Base-by-base conservation (phyloP, 2,888 invertebrate genomes). In the Nysson spinosus region DNA sequence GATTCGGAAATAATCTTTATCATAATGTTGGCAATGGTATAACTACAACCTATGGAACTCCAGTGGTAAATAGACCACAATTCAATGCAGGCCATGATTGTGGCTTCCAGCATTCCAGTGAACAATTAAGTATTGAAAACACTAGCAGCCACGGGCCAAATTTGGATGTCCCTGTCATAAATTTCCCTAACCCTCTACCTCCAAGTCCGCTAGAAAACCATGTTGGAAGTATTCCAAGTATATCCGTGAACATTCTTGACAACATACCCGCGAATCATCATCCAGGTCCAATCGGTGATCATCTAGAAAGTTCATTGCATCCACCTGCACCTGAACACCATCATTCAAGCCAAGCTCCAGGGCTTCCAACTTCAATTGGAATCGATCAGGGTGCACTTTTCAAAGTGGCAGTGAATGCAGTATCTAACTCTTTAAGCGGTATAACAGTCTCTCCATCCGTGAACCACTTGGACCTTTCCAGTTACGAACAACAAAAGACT, bases 1-100 rank as follows among this genome's bases (percentile, higher is more conserved):
- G 80, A 9, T 67, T 73, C 19, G 80, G 77, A 0, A 80, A 77
- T 32, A 86, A 84, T 60, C 76, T 85, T 11, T 86, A 85, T 64
- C 80, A 82, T 28, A 63, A 77, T 40, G 43, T 81, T 39, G 44
- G 69, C 65, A 57, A 69, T 40, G 43, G 58, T 9, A 34, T 83
- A 1, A 72, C 77, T 1, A 78, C 77, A 19, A 81, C 82, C 5
- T 86, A 82, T 46, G 83, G 82, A 34, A 83, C 79, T 16, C 85
- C 83, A 4, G 50, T 79, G 2, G 58, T 75, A 1, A 57, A 60
- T 11, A 54, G 50, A 5, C 65, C 63, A 9, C 47, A 43, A 37
- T 52, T 60, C 43, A 73, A 26, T 74, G 80, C 60, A 75, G 76
- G 32, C 49, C 55, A 66, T 28, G 63, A 77, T 16, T 72, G 75